Evolutionary conservation across 2,113 vertebrate species (phyloP).

Genomic region (Echinops telfairi): DNA sequence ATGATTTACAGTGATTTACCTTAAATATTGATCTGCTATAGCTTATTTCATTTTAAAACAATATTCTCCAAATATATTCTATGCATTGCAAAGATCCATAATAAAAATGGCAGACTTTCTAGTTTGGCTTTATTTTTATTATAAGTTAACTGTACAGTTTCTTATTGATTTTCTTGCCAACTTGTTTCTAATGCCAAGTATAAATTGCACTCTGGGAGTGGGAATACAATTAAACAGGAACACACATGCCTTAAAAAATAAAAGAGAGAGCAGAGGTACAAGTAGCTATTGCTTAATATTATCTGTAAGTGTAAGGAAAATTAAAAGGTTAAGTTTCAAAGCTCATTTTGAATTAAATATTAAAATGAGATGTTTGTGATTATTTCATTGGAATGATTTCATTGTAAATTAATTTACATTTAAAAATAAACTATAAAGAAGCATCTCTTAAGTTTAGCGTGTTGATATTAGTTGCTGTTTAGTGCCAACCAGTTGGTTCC

Average conservation of each 20-base stretch:
- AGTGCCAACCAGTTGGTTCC: too few species aligned
- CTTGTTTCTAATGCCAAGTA: background rate
- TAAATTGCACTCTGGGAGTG: background rate
- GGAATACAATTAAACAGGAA: background rate
- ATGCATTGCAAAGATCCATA: slow-evolving; percentile 58
- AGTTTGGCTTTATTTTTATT: background rate
- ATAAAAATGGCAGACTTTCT: background rate
- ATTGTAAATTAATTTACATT: background rate
- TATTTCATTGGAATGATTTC: background rate
- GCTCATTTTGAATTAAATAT: background rate
- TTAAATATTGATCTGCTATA: slow-evolving; percentile 60
- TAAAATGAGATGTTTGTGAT: background rate
- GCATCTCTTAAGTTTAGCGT: background rate
- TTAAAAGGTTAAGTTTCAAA: background rate
- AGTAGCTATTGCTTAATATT: background rate
- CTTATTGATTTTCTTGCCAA: slow-evolving; percentile 61
- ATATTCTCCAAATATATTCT: slow-evolving; percentile 37
- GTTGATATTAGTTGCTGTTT: background rate
- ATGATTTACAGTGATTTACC: slow-evolving; percentile 61
- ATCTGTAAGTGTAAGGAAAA: slow-evolving; percentile 4
- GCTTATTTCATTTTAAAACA: slow-evolving; percentile 53
- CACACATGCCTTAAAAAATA: slow-evolving; percentile 3
- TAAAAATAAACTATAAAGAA: slow-evolving; percentile 43
- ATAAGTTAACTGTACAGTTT: slow-evolving; percentile 15
- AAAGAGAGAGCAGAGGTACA: background rate